phyloP scores from a whole-genome alignment of 2,113 vertebrate genomes.

The Charadrius vociferus region DNA sequence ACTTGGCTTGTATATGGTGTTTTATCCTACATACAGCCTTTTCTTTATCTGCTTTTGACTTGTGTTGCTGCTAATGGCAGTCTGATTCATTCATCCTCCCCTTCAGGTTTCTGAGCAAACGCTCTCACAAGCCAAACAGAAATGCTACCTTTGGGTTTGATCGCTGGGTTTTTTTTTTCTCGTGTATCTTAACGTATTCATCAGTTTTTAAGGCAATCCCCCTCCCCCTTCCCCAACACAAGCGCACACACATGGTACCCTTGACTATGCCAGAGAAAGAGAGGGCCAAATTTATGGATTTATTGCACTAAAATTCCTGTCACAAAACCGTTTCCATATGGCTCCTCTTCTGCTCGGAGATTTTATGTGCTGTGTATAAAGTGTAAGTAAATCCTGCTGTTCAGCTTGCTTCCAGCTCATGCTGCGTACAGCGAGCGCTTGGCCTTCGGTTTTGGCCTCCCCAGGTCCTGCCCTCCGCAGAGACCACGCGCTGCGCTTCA shows the following conservation, averaged over 20 bases:
- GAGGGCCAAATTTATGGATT: constrained; percentile 49
- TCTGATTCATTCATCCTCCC: background rate
- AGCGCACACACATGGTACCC: background rate
- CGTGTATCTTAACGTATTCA: background rate
- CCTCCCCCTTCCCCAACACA: background rate
- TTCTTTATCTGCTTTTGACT: constrained; percentile 4
- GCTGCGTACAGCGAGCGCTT: background rate
- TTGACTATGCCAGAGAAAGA: constrained; percentile 23
- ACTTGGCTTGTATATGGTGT: background rate
- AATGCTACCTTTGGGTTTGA: constrained; percentile 3
- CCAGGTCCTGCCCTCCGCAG: background rate
- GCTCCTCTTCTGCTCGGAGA: constrained; percentile 17
- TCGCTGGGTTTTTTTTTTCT: background rate
- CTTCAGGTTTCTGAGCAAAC: background rate
- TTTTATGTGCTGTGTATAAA: constrained; percentile 33
- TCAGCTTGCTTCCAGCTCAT: constrained; percentile 15
- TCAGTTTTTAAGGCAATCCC: background rate
- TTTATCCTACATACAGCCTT: background rate
- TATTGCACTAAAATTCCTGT: constrained; percentile 48
- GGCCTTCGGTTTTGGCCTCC: background rate
- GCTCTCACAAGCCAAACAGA: background rate
- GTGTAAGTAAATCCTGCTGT: constrained; percentile 53
- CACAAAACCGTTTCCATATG: constrained; percentile 46
- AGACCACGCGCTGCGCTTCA: fast-evolving
- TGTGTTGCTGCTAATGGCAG: background rate